These are phyloP conservation scores for Sylvicola cinctus DNA, from an alignment of 2,888 invertebrate genomes.

Conservation along the genomic window DNA sequence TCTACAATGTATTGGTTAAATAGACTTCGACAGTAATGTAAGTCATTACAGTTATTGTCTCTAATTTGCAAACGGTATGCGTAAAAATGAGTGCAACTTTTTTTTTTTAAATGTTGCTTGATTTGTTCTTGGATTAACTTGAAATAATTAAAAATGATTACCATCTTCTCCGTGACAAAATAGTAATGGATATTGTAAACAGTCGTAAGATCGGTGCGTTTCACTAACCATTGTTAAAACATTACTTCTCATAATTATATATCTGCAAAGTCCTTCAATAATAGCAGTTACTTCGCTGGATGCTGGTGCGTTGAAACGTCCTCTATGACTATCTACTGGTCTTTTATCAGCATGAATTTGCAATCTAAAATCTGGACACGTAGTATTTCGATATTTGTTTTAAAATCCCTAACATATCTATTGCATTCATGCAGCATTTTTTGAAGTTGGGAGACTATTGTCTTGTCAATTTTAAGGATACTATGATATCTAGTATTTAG, in stretches of 20 bases:
- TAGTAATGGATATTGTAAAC: conserved; percentile 14
- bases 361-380: too few species aligned
- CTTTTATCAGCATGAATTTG: conserved; percentile 17
- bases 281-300: conserved; percentile 18
- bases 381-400: too few species aligned
- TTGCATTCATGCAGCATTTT: too few species aligned
- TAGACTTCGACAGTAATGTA: conserved; percentile 12
- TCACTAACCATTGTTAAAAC: conserved; percentile 9
- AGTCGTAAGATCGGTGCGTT: conserved; percentile 15
- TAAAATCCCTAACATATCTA: too few species aligned
- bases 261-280: conserved; percentile 15
- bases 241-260: conserved; percentile 13
- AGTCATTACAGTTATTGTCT: conserved; percentile 11
- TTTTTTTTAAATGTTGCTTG: too few species aligned
- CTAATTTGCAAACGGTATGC: too few species aligned
- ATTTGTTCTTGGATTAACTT: conserved; percentile 4
- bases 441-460: too few species aligned
- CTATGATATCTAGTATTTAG: too few species aligned
- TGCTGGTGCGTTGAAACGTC: conserved; percentile 17
- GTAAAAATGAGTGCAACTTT: conserved; percentile 12
- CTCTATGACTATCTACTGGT: conserved; percentile 14
- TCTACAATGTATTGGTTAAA: too few species aligned
- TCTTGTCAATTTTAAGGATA: too few species aligned
- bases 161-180: conserved; percentile 8
- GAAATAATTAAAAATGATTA: conserved; percentile 7